These are phyloP conservation scores for Nibea coibor DNA, from an alignment of 2,113 vertebrate species.

Conservation along the genomic window DNA sequence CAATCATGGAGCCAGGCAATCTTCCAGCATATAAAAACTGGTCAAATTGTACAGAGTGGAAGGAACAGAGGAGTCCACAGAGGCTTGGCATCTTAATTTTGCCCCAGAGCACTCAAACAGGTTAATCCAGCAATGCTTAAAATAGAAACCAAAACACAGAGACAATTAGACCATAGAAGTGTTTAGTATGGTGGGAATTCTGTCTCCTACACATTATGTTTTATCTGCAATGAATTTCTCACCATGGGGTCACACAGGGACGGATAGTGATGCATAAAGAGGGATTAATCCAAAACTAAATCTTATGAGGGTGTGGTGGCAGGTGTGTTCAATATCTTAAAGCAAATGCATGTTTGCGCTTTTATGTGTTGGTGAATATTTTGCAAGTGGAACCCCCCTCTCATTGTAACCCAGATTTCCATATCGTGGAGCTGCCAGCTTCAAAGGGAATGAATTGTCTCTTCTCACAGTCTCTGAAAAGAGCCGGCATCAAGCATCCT, in stretches of 20 bases:
- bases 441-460: slow-evolving; percentile 73
- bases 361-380: slow-evolving; percentile 31
- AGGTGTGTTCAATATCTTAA: not conserved
- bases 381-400: not conserved
- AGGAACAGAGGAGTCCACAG: not conserved
- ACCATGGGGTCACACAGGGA: not conserved
- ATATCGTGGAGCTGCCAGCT: slow-evolving; percentile 53
- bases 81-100: not conserved
- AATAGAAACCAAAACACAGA: slow-evolving; percentile 6
- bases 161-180: not conserved
- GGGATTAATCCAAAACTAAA: not conserved
- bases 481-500: slow-evolving; percentile 14
- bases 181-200: not conserved
- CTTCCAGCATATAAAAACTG: not conserved
- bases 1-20: not conserved
- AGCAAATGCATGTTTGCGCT: not conserved
- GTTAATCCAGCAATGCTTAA: not conserved
- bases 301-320: not conserved
- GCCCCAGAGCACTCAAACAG: not conserved
- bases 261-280: not conserved
- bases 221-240: not conserved
- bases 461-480: slow-evolving; percentile 34
- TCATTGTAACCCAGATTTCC: slow-evolving; percentile 65
- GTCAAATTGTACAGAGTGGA: not conserved
- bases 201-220: not conserved